phyloP scores from a whole-genome alignment of 2,113 vertebrate genomes.

The Halcyon senegalensis region DNA sequence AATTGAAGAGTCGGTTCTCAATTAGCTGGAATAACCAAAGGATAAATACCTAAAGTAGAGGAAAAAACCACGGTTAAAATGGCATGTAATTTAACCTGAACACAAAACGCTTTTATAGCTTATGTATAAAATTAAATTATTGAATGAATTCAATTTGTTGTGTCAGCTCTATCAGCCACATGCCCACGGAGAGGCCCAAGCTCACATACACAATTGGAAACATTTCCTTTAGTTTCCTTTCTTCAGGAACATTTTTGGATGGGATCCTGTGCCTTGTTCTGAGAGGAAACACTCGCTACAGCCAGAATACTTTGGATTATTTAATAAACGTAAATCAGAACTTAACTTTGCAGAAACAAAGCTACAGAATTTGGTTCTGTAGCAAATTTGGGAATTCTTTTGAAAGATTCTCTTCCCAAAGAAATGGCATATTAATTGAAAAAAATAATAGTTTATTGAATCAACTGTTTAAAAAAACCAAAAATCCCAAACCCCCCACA shows the following conservation, averaged over 20 bases:
- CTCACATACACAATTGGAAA: background rate
- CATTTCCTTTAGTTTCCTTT: background rate
- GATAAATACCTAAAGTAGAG: background rate
- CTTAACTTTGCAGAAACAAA: background rate
- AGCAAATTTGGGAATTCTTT: background rate
- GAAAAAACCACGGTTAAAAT: background rate
- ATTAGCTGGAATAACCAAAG: background rate
- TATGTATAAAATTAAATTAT: background rate
- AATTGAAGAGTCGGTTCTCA: background rate
- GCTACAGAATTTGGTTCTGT: background rate
- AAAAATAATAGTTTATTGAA: background rate
- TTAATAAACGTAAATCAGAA: background rate
- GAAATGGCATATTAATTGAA: background rate
- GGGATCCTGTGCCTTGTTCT: background rate
- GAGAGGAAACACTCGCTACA: background rate
- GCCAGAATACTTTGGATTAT: background rate
- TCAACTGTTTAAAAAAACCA: background rate
- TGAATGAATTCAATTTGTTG: rapidly evolving
- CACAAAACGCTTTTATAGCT: background rate
- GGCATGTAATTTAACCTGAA: background rate
- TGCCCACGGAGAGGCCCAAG: background rate
- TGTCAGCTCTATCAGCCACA: background rate
- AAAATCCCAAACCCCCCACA: too few species aligned
- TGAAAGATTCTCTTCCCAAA: background rate
- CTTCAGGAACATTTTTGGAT: background rate